Conservation (phyloP, 2,113 vertebrate species). For the Camelus dromedarius region DNA sequence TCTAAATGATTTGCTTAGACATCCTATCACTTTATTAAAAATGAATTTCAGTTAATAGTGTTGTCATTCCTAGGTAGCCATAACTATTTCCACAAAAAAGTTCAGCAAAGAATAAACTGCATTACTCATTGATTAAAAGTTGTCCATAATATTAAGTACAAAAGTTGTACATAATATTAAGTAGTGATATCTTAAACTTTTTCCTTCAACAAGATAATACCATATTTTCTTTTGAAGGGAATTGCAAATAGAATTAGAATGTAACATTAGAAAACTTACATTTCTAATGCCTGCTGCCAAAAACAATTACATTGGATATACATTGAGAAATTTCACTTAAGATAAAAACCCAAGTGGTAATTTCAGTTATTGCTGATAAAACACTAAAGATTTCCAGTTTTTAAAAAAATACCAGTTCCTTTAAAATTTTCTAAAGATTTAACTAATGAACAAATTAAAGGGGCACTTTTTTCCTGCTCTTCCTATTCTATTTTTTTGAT, state of each 20-base stretch:
- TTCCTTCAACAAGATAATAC: not conserved
- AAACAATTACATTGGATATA: constrained; percentile 69
- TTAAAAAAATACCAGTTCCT: constrained; percentile 60
- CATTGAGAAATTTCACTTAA: constrained; percentile 76
- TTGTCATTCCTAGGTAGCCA: not conserved
- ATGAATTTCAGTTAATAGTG: constrained; percentile 1
- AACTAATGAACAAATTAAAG: constrained; percentile 70
- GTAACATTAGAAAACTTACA: constrained; percentile 13
- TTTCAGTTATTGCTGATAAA: constrained; percentile 80
- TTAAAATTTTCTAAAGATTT: constrained; percentile 66
- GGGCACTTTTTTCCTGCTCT: constrained; percentile 45
- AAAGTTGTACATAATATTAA: constrained; percentile 73
- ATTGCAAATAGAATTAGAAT: constrained; percentile 47
- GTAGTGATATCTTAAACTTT: constrained; percentile 76
- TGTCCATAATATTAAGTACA: constrained; percentile 74
- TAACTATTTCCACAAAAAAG: not conserved
- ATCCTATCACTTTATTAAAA: constrained; percentile 15
- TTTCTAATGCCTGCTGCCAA: constrained; percentile 72
- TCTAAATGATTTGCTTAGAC: constrained; percentile 36
- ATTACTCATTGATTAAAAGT: constrained; percentile 44
- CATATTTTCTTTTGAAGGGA: constrained; percentile 49
- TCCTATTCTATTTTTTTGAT: constrained; percentile 56
- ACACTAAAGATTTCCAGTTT: constrained; percentile 76
- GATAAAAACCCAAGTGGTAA: constrained; percentile 73
- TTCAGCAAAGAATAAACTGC: constrained; percentile 17